Percentiles rank a stretch among this genome's conserved stretches.
These are phyloP conservation scores for Pseudomyrmex flavicornis DNA, from an alignment of 1,140 invertebrate species.

Conservation along the genomic window DNA sequence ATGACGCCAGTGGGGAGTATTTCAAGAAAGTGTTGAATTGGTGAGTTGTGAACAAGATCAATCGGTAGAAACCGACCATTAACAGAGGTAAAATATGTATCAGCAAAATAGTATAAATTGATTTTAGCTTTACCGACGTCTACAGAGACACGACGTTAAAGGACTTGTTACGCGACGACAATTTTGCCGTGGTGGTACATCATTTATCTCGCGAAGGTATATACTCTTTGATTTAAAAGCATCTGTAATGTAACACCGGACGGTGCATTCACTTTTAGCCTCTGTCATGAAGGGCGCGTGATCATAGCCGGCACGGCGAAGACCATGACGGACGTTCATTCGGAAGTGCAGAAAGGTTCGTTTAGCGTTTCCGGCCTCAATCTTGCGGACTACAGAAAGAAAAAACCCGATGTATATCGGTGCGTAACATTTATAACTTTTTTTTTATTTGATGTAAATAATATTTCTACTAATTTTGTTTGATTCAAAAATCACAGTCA, in stretches of 20 bases:
- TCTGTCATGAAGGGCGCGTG: slow-evolving; percentile 85
- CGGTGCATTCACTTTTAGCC: slow-evolving; percentile 72
- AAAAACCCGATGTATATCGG: slow-evolving; percentile 84
- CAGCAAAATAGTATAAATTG: not conserved
- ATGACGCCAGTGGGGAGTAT: slow-evolving; percentile 86
- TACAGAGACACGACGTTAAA: slow-evolving; percentile 76
- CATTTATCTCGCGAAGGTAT: slow-evolving; percentile 80
- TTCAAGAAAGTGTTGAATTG: slow-evolving; percentile 86
- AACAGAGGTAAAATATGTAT: slow-evolving; percentile 1
- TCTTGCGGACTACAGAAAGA: slow-evolving; percentile 84
- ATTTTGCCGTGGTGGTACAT: slow-evolving; percentile 79
- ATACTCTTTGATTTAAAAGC: slow-evolving; percentile 7
- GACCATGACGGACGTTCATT: slow-evolving; percentile 77
- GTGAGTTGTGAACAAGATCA: slow-evolving; percentile 78
- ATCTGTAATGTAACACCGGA: slow-evolving; percentile 17
- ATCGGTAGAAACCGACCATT: not conserved
- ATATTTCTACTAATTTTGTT: slow-evolving; percentile 21
- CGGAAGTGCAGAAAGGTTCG: slow-evolving; percentile 78
- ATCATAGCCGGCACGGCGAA: slow-evolving; percentile 87
- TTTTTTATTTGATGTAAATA: not conserved
- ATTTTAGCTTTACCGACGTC: slow-evolving; percentile 80
- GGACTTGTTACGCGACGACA: slow-evolving; percentile 78
- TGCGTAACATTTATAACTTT: slow-evolving; percentile 66
- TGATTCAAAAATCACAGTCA: slow-evolving; percentile 66
- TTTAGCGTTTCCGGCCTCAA: slow-evolving; percentile 86